These are phyloP conservation scores for Tenthredo mesomela DNA, from an alignment of 2,888 invertebrate genomes.

Conservation along the genomic window DNA sequence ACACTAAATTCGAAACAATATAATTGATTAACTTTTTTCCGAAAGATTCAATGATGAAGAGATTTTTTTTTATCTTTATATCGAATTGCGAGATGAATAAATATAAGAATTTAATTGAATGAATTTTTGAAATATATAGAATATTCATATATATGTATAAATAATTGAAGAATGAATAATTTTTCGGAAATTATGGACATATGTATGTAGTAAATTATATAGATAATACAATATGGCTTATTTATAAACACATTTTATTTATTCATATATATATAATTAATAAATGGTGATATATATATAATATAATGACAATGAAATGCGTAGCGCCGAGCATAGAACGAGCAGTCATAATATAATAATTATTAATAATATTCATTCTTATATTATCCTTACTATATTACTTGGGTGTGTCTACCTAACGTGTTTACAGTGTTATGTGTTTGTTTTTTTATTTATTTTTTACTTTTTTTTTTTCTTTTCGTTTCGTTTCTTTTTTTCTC, in stretches of 20 bases:
- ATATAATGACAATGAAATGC: constrained; percentile 75
- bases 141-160: background rate
- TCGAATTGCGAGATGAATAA: background rate
- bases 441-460: constrained; percentile 55
- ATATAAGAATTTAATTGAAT: too few species aligned
- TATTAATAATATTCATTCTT: constrained; percentile 60
- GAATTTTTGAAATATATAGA: too few species aligned
- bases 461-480: constrained; percentile 49
- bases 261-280: constrained; percentile 75
- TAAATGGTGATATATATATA: constrained; percentile 76
- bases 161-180: background rate
- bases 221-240: constrained; percentile 60
- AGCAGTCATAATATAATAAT: constrained; percentile 75
- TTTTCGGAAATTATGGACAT: background rate
- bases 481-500: constrained; percentile 57
- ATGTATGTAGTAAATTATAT: background rate
- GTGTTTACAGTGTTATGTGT: constrained; percentile 70
- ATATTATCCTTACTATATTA: constrained; percentile 58
- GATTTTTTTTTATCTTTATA: background rate
- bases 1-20: background rate
- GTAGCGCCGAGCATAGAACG: constrained; percentile 76
- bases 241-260: constrained; percentile 77
- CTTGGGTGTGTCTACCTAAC: constrained; percentile 71
- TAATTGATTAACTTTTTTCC: background rate
- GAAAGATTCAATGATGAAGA: background rate